Base-by-base conservation (phyloP, 2,113 vertebrate species). In the Apistogramma diplotaenia region DNA sequence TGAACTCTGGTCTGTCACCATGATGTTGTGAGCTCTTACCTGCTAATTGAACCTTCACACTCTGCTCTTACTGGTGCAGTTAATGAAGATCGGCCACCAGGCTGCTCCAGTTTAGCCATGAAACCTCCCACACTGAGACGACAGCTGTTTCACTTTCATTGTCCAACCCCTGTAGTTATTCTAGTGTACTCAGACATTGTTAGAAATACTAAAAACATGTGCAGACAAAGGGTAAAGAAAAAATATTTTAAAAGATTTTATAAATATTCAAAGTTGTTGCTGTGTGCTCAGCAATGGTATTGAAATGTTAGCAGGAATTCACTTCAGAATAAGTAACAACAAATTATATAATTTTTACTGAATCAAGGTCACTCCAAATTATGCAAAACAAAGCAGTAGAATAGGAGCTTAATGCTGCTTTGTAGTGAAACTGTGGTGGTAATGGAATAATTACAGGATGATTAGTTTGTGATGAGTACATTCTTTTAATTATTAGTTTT, bases 161-260 rank as follows among this genome's bases (percentile, higher is more conserved):
- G n/a, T n/a, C n/a, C n/a, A n/a, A n/a, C n/a, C n/a, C n/a, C n/a
- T n/a, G n/a, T 92, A 4, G 93, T 94, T 62, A 94, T 91, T 9
- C 91, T 93, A 10, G 93, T 95, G 87, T 94, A 94, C 80, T 94
- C 90, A 4, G 93, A 89, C 95, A 95, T 95, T 1, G 93, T 91
- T 78, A 95, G 87, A 80, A 95, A 93, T 46, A 94, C 93, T 81
- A 94, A 95, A 74, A 92, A 87, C 91, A 93, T 95, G 83, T 1
- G 11, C 8, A 57, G 4, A 53, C 23, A 58, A 60, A 11, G 6
- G 33, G n/a, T 55, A 5, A 46, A 43, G 6, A 56, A 58, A 65
- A 61, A 8, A 43, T 60, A 35, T 59, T 55, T 18, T 8, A 8
- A 31, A 31, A 56, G n/a, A 46, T 8, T 60, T 6, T 8, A 53